Evolutionary conservation across 1,140 invertebrate species (phyloP).

Genomic region (Heliconius hewitsoni): DNA sequence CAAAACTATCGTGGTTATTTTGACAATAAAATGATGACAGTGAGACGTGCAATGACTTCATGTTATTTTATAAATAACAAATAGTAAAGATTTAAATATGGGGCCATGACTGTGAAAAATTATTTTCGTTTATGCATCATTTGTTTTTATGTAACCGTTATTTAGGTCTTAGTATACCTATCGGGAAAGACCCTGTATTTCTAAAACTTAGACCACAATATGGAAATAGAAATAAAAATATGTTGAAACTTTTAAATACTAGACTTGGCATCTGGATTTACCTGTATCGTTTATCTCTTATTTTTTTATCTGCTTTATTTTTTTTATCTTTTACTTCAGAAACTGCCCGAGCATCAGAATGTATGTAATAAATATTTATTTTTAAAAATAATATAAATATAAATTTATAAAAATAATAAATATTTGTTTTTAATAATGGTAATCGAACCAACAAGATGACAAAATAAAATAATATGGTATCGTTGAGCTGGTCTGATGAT

Average conservation of each 20-base stretch:
- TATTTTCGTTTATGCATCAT: constrained; percentile 9
- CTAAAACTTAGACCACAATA: constrained; percentile 23
- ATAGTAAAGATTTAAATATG: not conserved
- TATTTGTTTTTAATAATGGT: no score
- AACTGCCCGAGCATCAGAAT: no score
- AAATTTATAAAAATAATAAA: no score
- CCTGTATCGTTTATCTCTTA: not conserved
- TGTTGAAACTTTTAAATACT: not conserved
- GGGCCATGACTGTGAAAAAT: not conserved
- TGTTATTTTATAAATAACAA: not conserved
- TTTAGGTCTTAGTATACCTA: constrained; percentile 13
- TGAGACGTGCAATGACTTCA: not conserved
- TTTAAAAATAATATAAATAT: no score
- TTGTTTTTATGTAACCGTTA: not conserved
- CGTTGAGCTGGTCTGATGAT: no score
- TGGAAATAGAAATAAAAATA: not conserved
- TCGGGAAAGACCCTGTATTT: constrained; percentile 3
- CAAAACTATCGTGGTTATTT: no score
- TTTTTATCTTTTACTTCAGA: no score
- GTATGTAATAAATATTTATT: no score
- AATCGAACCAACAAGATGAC: no score
- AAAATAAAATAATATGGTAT: no score
- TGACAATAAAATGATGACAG: no score
- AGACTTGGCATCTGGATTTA: not conserved
- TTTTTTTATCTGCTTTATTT: not conserved